Conservation (phyloP, 2,888 invertebrate genomes). For the Helleia helle region DNA sequence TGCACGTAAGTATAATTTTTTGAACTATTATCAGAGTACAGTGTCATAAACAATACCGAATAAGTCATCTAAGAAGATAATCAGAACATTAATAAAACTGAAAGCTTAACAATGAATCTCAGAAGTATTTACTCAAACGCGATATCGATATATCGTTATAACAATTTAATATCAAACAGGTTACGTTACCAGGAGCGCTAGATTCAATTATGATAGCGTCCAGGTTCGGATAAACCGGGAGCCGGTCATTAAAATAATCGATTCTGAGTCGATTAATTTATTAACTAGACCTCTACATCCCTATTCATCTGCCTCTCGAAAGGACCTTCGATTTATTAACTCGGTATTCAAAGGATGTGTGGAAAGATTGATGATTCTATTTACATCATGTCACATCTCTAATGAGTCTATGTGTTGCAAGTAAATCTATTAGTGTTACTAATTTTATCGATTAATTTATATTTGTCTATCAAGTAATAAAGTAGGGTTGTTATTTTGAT, state of each 20-base stretch:
- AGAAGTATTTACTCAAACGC: constrained; percentile 5
- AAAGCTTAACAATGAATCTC: neutral
- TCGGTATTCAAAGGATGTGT: no score
- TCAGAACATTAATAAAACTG: neutral
- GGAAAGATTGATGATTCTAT: no score
- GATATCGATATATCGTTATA: constrained; percentile 16
- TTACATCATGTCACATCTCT: no score
- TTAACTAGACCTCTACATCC: constrained; percentile 34
- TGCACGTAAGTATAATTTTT: no score
- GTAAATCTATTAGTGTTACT: no score
- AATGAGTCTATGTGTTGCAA: no score
- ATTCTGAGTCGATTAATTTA: constrained; percentile 65
- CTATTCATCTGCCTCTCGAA: constrained; percentile 42
- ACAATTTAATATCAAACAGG: constrained; percentile 16
- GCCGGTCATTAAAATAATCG: constrained; percentile 62
- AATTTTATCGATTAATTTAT: no score
- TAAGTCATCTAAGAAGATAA: no score
- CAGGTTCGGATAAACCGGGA: constrained; percentile 40
- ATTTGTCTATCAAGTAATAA: no score
- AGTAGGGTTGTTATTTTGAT: no score
- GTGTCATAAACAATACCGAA: neutral
- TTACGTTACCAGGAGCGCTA: constrained; percentile 29
- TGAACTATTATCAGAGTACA: no score
- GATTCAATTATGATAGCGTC: constrained; percentile 65
- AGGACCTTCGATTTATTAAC: constrained; percentile 13